Evolutionary conservation across 2,113 vertebrate genomes (phyloP).

Genomic region (Engraulis encrasicolus): DNA sequence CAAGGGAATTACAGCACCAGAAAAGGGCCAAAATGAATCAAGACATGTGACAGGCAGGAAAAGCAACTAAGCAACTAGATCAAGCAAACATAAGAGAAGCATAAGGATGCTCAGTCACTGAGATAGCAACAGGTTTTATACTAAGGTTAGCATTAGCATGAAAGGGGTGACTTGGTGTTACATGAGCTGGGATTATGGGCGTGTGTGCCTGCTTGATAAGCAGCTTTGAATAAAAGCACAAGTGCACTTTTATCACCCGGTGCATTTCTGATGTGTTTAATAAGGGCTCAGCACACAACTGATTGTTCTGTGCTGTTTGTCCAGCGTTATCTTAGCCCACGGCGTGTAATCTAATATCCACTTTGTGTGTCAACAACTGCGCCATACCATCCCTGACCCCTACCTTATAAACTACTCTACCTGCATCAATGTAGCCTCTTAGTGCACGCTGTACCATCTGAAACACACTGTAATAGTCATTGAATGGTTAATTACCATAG

Average conservation of each 20-base stretch:
- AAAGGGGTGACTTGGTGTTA: neutral
- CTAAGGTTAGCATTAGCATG: neutral
- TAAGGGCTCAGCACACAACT: neutral
- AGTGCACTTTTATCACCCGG: neutral
- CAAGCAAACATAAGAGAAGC: neutral
- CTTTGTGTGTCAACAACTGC: neutral
- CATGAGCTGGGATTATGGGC: neutral
- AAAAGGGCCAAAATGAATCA: conserved; percentile 47
- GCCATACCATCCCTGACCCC: neutral
- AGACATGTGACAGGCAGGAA: neutral
- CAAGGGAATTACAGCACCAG: conserved; percentile 65
- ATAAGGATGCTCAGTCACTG: neutral
- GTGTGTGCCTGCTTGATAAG: neutral
- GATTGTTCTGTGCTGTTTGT: neutral
- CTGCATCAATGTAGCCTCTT: neutral
- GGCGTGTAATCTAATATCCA: neutral
- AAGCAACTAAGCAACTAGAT: conserved; percentile 22
- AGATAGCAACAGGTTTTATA: neutral
- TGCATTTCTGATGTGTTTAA: neutral
- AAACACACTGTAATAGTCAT: too few species aligned
- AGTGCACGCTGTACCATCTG: too few species aligned
- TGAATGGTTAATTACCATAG: too few species aligned
- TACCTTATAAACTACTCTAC: neutral
- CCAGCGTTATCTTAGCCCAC: neutral
- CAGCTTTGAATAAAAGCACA: conserved; percentile 9